These are phyloP conservation scores for Numenius phaeopus DNA, from an alignment of 2,797 vertebrate genomes.

Conservation along the genomic window DNA sequence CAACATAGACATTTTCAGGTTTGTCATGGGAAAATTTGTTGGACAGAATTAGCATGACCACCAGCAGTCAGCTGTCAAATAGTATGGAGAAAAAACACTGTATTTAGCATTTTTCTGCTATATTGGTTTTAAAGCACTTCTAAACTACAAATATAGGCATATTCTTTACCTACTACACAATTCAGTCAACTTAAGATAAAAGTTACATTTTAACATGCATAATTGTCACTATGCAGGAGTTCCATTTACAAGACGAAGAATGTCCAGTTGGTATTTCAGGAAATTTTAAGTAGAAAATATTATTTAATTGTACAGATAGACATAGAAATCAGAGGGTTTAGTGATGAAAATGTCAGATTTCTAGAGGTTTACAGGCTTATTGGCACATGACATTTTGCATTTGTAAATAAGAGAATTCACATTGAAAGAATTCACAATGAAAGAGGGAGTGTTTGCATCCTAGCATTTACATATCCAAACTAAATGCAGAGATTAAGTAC, in stretches of 20 bases:
- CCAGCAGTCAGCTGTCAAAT: not conserved
- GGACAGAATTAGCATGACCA: not conserved
- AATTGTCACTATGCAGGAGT: not conserved
- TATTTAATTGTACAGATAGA: not conserved
- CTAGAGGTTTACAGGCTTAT: not conserved
- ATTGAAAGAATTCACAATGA: not conserved
- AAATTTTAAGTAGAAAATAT: not conserved
- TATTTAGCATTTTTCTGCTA: not conserved
- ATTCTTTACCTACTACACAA: not conserved
- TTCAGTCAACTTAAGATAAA: not conserved
- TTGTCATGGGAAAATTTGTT: not conserved
- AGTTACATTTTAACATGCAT: not conserved
- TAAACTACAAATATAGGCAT: not conserved
- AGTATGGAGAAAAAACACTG: not conserved
- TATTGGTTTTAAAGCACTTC: not conserved
- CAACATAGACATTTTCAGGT: not conserved
- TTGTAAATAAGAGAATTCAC: not conserved
- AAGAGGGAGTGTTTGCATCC: not conserved
- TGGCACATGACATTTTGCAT: not conserved
- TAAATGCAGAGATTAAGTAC: not conserved
- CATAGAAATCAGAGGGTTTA: not conserved
- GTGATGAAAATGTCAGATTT: not conserved
- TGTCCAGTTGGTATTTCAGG: not conserved
- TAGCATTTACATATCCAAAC: not conserved
- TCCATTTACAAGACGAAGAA: not conserved